A percentile compares a stretch with the other conserved stretches of the same genome.
phyloP scores from a whole-genome alignment of 1,140 invertebrate species.

The Chironomus tepperi region DNA sequence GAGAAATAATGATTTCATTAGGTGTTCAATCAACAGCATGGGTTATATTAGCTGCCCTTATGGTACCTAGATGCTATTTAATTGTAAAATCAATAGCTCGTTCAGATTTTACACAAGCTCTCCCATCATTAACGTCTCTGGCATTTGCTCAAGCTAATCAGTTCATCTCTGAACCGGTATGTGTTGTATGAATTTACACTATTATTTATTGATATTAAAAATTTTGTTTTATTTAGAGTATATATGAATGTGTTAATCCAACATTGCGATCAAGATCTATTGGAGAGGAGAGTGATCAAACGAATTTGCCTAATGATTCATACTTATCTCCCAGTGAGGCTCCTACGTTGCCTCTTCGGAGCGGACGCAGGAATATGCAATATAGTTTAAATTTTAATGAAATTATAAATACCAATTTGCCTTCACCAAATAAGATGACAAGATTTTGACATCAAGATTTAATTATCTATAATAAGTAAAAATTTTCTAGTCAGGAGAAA shows the following conservation, averaged over 20 bases:
- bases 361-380: conserved; percentile 26
- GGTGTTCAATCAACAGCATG: conserved; percentile 48
- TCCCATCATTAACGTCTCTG: conserved; percentile 41
- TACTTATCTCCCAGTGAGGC: conserved; percentile 37
- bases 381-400: conserved; percentile 8
- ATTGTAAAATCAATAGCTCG: conserved; percentile 48
- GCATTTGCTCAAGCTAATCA: conserved; percentile 40
- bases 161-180: conserved; percentile 38
- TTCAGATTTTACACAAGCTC: conserved; percentile 43
- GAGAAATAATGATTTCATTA: conserved; percentile 48
- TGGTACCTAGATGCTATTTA: conserved; percentile 51
- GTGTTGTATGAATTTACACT: too few species aligned
- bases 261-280: conserved; percentile 35
- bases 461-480: not conserved
- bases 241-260: conserved; percentile 40
- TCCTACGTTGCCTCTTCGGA: conserved; percentile 37
- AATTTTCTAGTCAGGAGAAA: not conserved
- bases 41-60: conserved; percentile 45
- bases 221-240: conserved; percentile 31
- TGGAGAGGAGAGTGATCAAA: conserved; percentile 32
- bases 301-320: not conserved
- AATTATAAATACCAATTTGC: not conserved
- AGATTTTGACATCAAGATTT: conserved; percentile 17
- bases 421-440: conserved; percentile 20
- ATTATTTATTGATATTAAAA: conserved; percentile 16